Evolutionary conservation across 2,888 invertebrate species (phyloP), one percentile per base, ranked within the genome.

Genomic region (Apoda limacodes): DNA sequence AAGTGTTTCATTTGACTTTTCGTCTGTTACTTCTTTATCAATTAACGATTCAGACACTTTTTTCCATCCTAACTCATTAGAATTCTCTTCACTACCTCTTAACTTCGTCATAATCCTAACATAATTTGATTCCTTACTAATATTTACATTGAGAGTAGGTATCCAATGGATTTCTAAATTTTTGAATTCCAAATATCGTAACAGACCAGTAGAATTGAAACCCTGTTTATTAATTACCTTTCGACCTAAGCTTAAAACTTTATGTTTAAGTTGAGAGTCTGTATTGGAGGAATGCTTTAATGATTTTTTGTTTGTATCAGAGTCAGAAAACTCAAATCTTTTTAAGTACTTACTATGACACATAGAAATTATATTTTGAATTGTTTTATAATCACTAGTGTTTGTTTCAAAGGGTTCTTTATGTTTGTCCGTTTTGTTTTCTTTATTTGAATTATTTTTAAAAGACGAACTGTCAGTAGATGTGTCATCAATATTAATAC

Each of bases 211-310:
- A 30, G 64, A 64, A 40, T 58, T 60, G 25, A 69, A 50, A 20
- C 55, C 55, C 26, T 53, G 50, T 39, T 52, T 60, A 41, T 57
- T 60, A 29, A 78, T 57, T 13, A 64, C 48, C 55, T 76, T 76
- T 36, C 62, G 52, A 27, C 78, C 78, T 28, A 78, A 60, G 44
- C 69, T 75, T 45, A 71, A 52, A 23, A 78, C 40, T 55, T 75
- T 76, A 34, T 62, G 69, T 51, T 64, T 63, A 5, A 76, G 40
- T 32, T 58, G 55, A 29, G 51, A 49, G 38, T 64, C 54, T 32
- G 43, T 42, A 30, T 42, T 43, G 13, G 28, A 11, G 13, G 28
- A 11, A 25, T 30, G 25, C 9, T 32, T 32, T 6, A 6, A 6
- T 5, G 17, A 7, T 37, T 45, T 43, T 9, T 25, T 13, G 20